A percentile compares a stretch with the other conserved stretches of the same genome.
These are phyloP conservation scores for Holothuria scabra DNA, from an alignment of 53 echinoderm and acorn worm genomes.

Conservation along the genomic window DNA sequence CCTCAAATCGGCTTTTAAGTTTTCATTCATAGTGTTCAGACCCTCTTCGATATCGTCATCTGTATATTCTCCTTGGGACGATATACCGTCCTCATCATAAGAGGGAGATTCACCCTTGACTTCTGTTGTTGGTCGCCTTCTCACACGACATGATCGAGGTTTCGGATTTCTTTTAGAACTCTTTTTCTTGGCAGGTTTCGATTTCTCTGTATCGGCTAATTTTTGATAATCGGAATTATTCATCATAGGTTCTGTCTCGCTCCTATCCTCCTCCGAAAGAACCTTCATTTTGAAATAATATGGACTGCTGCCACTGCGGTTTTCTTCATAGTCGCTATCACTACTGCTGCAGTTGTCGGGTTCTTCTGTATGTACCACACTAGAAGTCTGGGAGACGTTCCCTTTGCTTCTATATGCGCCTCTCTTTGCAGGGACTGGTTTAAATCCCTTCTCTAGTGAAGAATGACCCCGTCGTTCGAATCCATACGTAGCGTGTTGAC, in stretches of 20 bases:
- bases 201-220: not conserved
- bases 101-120: not conserved
- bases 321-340: constrained; percentile 16
- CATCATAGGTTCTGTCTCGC: not conserved
- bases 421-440: constrained; percentile 27
- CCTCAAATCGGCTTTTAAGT: not conserved
- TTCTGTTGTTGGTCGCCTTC: constrained; percentile 22
- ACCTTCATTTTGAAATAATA: constrained; percentile 36
- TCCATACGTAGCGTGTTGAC: constrained; percentile 32
- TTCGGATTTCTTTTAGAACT: constrained; percentile 22
- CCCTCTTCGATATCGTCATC: constrained; percentile 46
- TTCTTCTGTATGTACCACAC: not conserved
- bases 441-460: not conserved
- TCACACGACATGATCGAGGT: constrained; percentile 20
- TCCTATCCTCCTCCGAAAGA: not conserved
- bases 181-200: not conserved
- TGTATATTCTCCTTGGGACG: constrained; percentile 26
- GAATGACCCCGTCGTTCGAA: not conserved
- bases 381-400: not conserved
- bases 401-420: constrained; percentile 19
- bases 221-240: not conserved
- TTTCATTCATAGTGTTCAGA: not conserved
- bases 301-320: constrained; percentile 7
- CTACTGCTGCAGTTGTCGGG: not conserved
- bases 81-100: constrained; percentile 8